phyloP scores from a whole-genome alignment of 2,113 vertebrate species.

The Tetraodon nigroviridis region DNA sequence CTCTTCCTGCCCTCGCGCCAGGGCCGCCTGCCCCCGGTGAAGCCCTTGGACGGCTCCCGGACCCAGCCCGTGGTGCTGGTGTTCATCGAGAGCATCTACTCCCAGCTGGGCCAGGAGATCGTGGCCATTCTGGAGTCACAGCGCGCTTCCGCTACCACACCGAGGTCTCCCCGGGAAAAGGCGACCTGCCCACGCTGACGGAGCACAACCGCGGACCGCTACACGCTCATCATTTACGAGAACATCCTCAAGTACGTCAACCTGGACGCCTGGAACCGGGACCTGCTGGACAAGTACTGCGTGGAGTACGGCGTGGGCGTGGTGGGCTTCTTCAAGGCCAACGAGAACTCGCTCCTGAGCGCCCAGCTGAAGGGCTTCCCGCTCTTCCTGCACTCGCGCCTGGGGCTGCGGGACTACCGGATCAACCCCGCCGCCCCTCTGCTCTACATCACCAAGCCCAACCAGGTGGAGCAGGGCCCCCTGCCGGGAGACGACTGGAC shows the following conservation, averaged over 20 bases:
- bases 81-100: slow-evolving; percentile 96
- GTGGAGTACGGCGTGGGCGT: slow-evolving; percentile 91
- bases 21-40: slow-evolving; percentile 68
- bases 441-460: slow-evolving; percentile 90
- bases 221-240: slow-evolving; percentile 92
- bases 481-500: slow-evolving; percentile 97
- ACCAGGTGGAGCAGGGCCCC: slow-evolving; percentile 89
- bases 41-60: slow-evolving; percentile 80
- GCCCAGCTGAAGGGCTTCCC: slow-evolving; percentile 98
- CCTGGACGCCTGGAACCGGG: slow-evolving; percentile 92
- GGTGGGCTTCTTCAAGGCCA: slow-evolving; percentile 95
- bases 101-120: slow-evolving; percentile 95
- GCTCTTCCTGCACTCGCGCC: slow-evolving; percentile 90
- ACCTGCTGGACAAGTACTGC: slow-evolving; percentile 94
- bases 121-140: slow-evolving; percentile 93
- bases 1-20: slow-evolving; percentile 72
- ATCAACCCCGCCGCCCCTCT: slow-evolving; percentile 91
- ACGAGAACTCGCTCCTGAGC: slow-evolving; percentile 92
- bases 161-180: slow-evolving; percentile 90
- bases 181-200: slow-evolving; percentile 93
- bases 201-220: slow-evolving; percentile 85
- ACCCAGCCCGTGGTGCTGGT: slow-evolving; percentile 92
- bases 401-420: slow-evolving; percentile 91
- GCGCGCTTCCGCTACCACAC: slow-evolving; percentile 92
- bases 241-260: slow-evolving; percentile 97